phyloP scores from a whole-genome alignment of 2,797 vertebrate species.

The Decapterus maruadsi region DNA sequence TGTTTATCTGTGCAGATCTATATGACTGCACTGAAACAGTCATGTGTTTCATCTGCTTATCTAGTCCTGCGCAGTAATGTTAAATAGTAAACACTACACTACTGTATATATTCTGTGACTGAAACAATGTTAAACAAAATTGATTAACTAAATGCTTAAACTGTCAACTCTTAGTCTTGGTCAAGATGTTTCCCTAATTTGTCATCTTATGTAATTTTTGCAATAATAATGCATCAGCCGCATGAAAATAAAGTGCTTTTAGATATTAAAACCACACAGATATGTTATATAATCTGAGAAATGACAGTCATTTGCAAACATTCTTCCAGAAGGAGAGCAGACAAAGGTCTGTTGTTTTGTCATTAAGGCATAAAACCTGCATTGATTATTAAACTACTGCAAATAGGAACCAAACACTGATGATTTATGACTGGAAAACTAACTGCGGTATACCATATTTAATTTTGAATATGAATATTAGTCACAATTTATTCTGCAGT shows the following conservation, averaged over 20 bases:
- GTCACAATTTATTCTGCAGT: background rate
- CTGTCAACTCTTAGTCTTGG: background rate
- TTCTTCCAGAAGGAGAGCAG: too few species aligned
- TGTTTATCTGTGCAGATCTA: background rate
- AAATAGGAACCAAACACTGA: background rate
- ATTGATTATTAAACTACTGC: background rate
- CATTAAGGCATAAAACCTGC: background rate
- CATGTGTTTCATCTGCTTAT: too few species aligned
- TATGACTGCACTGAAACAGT: too few species aligned
- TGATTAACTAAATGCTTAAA: too few species aligned
- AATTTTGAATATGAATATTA: background rate
- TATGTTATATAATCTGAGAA: background rate
- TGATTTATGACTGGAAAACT: background rate
- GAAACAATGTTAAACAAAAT: background rate
- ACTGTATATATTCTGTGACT: too few species aligned
- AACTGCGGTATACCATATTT: background rate
- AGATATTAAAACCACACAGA: background rate
- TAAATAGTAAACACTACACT: too few species aligned
- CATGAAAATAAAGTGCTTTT: background rate
- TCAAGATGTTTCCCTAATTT: background rate
- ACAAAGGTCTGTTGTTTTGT: too few species aligned
- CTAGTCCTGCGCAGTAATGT: too few species aligned
- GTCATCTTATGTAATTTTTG: background rate
- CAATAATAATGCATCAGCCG: background rate
- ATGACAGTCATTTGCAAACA: background rate